A percentile compares a stretch with the other conserved stretches of the same genome.
Evolutionary conservation across 2,113 vertebrate genomes (phyloP).

Genomic region (Opisthocomus hoazin): DNA sequence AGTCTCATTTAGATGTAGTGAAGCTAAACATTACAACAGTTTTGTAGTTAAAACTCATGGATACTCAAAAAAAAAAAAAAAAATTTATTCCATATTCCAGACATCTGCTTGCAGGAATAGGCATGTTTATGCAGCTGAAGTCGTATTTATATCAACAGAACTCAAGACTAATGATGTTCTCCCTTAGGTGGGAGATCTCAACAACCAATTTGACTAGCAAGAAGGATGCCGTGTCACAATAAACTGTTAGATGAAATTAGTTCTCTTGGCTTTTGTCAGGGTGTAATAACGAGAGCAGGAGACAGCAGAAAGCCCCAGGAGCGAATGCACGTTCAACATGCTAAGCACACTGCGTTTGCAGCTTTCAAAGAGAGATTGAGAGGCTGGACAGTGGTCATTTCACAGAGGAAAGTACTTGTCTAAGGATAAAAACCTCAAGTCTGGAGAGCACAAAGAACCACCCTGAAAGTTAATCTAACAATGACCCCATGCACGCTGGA

Average conservation of each 20-base stretch:
- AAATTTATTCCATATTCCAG: background rate
- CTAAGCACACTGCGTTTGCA: background rate
- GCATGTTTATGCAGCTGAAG: background rate
- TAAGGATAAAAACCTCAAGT: background rate
- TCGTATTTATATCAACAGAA: background rate
- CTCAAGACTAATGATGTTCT: background rate
- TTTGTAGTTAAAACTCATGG: background rate
- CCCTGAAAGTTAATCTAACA: background rate
- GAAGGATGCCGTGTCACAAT: background rate
- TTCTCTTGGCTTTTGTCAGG: background rate
- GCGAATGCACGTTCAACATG: background rate
- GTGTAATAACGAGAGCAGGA: background rate
- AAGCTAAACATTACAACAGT: background rate
- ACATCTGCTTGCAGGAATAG: background rate
- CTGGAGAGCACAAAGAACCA: background rate
- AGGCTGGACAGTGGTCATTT: background rate
- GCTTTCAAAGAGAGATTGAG: background rate
- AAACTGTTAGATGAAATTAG: background rate
- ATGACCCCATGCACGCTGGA: background rate
- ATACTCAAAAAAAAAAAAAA: background rate
- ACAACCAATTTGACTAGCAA: background rate
- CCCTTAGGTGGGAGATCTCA: background rate
- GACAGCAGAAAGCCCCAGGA: background rate
- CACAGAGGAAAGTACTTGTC: background rate
- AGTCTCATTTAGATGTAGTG: background rate